A percentile compares a stretch with the other conserved stretches of the same genome.
phyloP scores from a whole-genome alignment of 2,113 vertebrate species.

The Petrocephalus zakoni region DNA sequence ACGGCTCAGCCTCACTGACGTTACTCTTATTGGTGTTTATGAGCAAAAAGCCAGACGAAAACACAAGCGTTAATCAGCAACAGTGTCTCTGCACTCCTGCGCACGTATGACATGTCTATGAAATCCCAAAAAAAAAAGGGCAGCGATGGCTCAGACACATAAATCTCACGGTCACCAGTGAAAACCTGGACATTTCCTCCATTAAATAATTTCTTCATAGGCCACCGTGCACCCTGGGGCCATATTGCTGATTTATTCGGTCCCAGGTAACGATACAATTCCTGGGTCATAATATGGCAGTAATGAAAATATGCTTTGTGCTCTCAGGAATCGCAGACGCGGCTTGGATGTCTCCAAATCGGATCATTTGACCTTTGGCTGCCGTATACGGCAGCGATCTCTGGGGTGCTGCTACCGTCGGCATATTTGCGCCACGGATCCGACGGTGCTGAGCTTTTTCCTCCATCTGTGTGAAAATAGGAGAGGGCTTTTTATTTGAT shows the following conservation, averaged over 20 bases:
- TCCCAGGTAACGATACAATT: not conserved
- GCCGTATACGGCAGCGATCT: not conserved
- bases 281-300: not conserved
- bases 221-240: not conserved
- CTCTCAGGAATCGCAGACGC: not conserved
- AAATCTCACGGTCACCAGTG: not conserved
- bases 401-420: not conserved
- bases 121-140: not conserved
- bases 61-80: not conserved
- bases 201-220: slow-evolving; percentile 3
- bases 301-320: not conserved
- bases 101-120: not conserved
- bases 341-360: not conserved
- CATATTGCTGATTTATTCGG: not conserved
- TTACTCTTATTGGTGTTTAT: not conserved
- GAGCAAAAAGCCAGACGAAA: not conserved
- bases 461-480: not conserved
- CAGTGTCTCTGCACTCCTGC: not conserved
- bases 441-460: not conserved
- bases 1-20: not conserved
- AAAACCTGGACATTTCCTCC: slow-evolving; percentile 2
- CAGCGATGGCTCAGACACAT: not conserved
- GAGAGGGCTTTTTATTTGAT: slow-evolving; percentile 10
- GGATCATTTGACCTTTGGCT: slow-evolving; percentile 1
- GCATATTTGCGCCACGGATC: slow-evolving; percentile 8